Evolutionary conservation across 23 tunicate genomes (phyloP).

Genomic region (Pegea sp.): DNA sequence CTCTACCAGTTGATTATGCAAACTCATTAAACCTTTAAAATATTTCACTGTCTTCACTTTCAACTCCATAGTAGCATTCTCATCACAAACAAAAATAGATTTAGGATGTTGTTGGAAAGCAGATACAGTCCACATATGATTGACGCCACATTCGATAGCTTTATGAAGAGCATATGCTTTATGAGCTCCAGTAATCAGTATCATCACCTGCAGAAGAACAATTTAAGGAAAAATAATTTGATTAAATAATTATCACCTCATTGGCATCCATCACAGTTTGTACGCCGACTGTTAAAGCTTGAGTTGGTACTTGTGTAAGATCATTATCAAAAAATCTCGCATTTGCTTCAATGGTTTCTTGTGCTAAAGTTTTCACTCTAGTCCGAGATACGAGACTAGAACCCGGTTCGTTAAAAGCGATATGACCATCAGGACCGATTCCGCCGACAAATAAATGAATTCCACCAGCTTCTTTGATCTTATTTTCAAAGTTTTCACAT

Average conservation of each 20-base stretch:
- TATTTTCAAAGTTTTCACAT: constrained; percentile 38
- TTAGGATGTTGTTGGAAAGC: constrained; percentile 91
- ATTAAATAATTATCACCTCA: constrained; percentile 19
- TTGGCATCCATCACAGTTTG: constrained; percentile 89
- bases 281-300: constrained; percentile 87
- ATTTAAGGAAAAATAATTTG: background rate
- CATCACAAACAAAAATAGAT: constrained; percentile 69
- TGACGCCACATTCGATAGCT: constrained; percentile 83
- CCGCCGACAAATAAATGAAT: constrained; percentile 75
- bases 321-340: constrained; percentile 74
- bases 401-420: constrained; percentile 91
- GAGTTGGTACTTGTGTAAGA: constrained; percentile 45
- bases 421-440: constrained; percentile 84
- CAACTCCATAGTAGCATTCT: constrained; percentile 72
- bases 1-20: no score
- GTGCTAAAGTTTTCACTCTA: constrained; percentile 66
- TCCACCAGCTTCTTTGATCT: constrained; percentile 70
- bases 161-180: constrained; percentile 83
- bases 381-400: constrained; percentile 82
- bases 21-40: constrained; percentile 80
- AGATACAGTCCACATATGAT: constrained; percentile 95
- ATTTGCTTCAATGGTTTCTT: constrained; percentile 80
- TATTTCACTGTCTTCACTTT: constrained; percentile 90
- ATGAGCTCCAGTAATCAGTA: constrained; percentile 73
- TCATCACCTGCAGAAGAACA: constrained; percentile 41